These are phyloP conservation scores for Narcine bancroftii DNA, from an alignment of 2,113 vertebrate genomes.

Conservation along the genomic window DNA sequence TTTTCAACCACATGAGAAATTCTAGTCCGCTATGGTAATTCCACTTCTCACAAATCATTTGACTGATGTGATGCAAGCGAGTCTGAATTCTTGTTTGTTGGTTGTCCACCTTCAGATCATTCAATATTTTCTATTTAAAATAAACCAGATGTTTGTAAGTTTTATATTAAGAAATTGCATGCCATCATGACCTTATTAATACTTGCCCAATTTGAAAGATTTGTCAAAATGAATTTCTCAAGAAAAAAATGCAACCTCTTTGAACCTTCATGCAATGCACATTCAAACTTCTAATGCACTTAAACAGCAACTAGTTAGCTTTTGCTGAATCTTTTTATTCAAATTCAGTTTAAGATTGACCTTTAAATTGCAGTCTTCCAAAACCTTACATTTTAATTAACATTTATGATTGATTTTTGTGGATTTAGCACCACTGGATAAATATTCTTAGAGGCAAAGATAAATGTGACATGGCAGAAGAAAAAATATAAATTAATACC, in stretches of 20 bases:
- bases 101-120: not conserved
- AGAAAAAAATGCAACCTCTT: not conserved
- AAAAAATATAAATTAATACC: too few species aligned
- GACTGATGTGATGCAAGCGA: not conserved
- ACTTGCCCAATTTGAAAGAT: not conserved
- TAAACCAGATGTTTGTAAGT: slow-evolving; percentile 1
- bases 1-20: too few species aligned
- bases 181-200: not conserved
- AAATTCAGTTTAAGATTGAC: not conserved
- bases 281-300: not conserved
- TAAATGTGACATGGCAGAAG: not conserved
- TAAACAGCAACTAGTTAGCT: slow-evolving; percentile 1
- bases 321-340: too few species aligned
- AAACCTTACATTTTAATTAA: not conserved
- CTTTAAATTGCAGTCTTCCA: not conserved
- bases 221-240: too few species aligned
- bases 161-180: not conserved
- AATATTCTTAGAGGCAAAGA: not conserved
- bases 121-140: slow-evolving; percentile 25
- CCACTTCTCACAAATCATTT: not conserved
- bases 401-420: not conserved
- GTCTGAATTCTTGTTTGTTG: slow-evolving; percentile 1
- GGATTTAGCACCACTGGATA: not conserved
- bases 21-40: not conserved
- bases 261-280: not conserved